Evolutionary conservation across 2,888 invertebrate species (phyloP).

Genomic region (Pharmacophagus antenor): DNA sequence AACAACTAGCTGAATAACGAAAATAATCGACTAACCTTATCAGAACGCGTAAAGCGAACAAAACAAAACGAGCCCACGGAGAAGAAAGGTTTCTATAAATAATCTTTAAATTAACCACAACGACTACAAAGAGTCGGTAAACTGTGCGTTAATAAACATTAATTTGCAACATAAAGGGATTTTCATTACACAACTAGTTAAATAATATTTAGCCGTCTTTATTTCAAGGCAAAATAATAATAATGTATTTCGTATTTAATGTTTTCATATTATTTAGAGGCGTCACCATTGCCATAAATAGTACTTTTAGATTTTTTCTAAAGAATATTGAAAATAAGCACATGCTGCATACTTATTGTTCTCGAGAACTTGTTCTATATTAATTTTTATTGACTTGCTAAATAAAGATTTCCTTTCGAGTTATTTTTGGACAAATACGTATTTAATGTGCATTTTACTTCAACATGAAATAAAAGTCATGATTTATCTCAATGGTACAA

Average conservation of each 20-base stretch:
- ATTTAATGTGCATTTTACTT: too few relatives aligned
- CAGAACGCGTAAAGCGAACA: constrained; percentile 42
- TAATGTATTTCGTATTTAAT: neutral
- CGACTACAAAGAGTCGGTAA: constrained; percentile 13
- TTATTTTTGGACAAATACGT: too few relatives aligned
- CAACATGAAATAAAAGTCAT: neutral
- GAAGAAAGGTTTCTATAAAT: constrained; percentile 38
- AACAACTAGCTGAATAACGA: constrained; percentile 44
- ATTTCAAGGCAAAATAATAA: neutral
- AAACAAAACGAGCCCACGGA: constrained; percentile 43
- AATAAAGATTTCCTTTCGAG: too few relatives aligned
- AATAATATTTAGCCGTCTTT: neutral
- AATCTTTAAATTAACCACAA: constrained; percentile 35
- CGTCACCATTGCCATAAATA: too few relatives aligned
- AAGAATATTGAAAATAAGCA: too few relatives aligned
- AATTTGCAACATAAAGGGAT: neutral
- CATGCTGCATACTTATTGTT: too few relatives aligned
- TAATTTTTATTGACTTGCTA: too few relatives aligned
- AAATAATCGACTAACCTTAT: constrained; percentile 54
- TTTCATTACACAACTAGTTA: neutral
- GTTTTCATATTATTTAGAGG: neutral
- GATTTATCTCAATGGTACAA: neutral
- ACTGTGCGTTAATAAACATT: constrained; percentile 24
- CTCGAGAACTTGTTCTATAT: too few relatives aligned
- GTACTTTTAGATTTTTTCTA: too few relatives aligned